These are phyloP conservation scores for Diarsia rubi DNA, from an alignment of 2,888 invertebrate species.

Conservation along the genomic window DNA sequence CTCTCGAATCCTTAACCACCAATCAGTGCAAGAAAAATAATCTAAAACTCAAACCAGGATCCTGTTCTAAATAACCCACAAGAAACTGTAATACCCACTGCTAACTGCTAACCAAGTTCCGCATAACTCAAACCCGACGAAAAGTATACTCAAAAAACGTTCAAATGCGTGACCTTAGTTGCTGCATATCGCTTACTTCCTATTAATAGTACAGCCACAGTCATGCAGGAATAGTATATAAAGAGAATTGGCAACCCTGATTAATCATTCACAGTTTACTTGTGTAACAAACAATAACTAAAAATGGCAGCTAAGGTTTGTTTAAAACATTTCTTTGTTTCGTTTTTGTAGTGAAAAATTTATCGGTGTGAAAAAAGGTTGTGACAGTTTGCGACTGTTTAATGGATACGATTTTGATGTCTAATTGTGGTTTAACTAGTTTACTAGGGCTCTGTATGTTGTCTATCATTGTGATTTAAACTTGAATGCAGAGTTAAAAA, in stretches of 20 bases:
- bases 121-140: constrained; percentile 81
- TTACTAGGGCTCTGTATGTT: background rate
- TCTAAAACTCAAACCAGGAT: constrained; percentile 14
- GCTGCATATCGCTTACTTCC: constrained; percentile 85
- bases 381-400: background rate
- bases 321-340: constrained; percentile 50
- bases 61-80: constrained; percentile 4
- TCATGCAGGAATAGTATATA: constrained; percentile 81
- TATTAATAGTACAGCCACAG: constrained; percentile 83
- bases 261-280: constrained; percentile 86
- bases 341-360: constrained; percentile 6
- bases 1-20: background rate
- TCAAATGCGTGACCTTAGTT: constrained; percentile 82
- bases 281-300: constrained; percentile 84
- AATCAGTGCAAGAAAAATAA: background rate
- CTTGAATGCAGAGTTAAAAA: background rate
- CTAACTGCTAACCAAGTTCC: constrained; percentile 78
- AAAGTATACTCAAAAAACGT: constrained; percentile 85
- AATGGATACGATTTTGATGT: background rate
- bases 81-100: constrained; percentile 42
- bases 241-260: constrained; percentile 79
- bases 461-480: background rate
- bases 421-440: background rate
- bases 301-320: constrained; percentile 89
- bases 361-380: background rate